Evolutionary conservation across 2,797 vertebrate species (phyloP), one percentile per base, ranked within the genome.

Genomic region (Tangara arthus): DNA sequence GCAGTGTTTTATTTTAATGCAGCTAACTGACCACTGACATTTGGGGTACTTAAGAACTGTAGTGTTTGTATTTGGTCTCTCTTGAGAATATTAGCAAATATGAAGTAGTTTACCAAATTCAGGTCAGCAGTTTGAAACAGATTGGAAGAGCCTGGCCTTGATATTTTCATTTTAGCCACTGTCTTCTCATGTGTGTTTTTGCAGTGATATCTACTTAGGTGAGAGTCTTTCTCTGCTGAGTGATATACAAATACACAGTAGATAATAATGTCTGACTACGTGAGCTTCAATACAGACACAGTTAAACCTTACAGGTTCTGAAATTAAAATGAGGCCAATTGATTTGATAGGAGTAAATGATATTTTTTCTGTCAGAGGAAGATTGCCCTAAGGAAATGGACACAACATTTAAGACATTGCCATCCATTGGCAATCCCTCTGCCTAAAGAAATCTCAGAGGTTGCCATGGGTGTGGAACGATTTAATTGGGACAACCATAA

Each of bases 11-110:
- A 44, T 78, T 66, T 15, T 22, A 55, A 59, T 30, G 19, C 28
- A 57, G 12, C 19, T 41, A n/a, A 34, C 0, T 4, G 5, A 14
- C 32, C 0, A 2, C 16, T 87, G 41, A 34, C 0, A 1, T 53
- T 82, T 65, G 34, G 15, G 10, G 8, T 59, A n/a, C 14, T 69
- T 68, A 28, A 27, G 34, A 83, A 27, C 26, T 18, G 7, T 10
- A 35, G 6, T 28, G 32, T 73, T 80, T 60, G 2, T 41, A 63
- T 80, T 87, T 65, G 14, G 13, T 60, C 17, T 85, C 24, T 26
- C 63, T 8, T 87, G 50, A 87, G 42, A 79, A 50, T 4, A 41
- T 22, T 39, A 81, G 12, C 6, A 69, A 82, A 39, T 65, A 39
- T 4, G 37, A 87, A 77, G 6, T 41, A 37, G 32, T 64, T 90